A percentile compares a stretch with the other conserved stretches of the same genome.
These are phyloP conservation scores for Falco columbarius DNA, from an alignment of 2,797 vertebrate genomes.

Conservation along the genomic window DNA sequence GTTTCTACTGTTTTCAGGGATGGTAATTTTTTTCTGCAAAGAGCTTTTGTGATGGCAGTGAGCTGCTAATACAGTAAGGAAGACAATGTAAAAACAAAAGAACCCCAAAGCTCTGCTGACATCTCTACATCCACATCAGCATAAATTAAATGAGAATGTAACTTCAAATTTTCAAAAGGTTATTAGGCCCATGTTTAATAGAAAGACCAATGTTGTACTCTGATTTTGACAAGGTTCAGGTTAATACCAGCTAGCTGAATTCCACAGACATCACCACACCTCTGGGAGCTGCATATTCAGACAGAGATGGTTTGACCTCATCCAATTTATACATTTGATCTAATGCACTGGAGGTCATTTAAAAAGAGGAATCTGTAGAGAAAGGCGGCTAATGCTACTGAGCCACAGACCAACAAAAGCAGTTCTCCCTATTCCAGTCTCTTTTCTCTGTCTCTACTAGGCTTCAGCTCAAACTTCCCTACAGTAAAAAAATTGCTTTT, in stretches of 20 bases:
- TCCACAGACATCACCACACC: background rate
- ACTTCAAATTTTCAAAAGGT: background rate
- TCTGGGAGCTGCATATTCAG: background rate
- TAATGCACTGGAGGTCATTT: conserved; percentile 15
- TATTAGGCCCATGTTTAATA: background rate
- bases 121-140: background rate
- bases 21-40: background rate
- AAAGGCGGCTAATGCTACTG: conserved; percentile 12
- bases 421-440: conserved; percentile 4
- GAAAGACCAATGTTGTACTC: background rate
- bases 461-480: background rate
- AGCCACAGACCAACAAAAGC: conserved; percentile 17
- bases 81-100: background rate
- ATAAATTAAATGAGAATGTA: background rate
- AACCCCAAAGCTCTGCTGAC: background rate
- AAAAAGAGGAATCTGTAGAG: conserved; percentile 43
- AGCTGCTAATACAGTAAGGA: background rate
- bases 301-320: background rate
- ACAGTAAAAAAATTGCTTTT: conserved; percentile 52
- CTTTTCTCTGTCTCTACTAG: background rate
- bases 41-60: background rate
- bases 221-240: background rate
- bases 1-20: background rate
- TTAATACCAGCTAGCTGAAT: background rate
- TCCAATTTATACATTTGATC: conserved; percentile 26